These are phyloP conservation scores for Otocyon megalotis DNA, from an alignment of 2,113 vertebrate genomes.

Conservation along the genomic window DNA sequence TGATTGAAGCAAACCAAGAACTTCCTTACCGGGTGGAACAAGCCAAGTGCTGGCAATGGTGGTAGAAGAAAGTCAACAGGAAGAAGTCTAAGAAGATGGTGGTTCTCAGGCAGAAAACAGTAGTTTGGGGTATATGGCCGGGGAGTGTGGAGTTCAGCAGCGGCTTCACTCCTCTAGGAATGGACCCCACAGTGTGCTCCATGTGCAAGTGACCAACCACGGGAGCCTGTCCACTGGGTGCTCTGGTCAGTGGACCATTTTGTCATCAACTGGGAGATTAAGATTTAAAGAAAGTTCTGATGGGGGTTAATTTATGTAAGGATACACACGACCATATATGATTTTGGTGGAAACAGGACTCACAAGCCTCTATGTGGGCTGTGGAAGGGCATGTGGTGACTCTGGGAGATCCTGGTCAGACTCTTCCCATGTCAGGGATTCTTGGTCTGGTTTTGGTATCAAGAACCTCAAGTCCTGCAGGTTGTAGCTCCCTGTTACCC, in stretches of 20 bases:
- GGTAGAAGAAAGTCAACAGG: neutral
- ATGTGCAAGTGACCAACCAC: neutral
- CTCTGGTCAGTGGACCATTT: neutral
- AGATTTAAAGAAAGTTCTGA: neutral
- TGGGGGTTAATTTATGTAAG: neutral
- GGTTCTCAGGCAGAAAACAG: neutral
- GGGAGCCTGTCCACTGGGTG: neutral
- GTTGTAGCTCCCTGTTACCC: neutral
- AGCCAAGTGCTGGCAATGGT: too few relatives aligned
- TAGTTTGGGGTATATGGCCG: neutral
- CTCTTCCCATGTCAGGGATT: neutral
- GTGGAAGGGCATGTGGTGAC: neutral
- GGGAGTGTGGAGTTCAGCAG: neutral
- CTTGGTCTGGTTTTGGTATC: neutral
- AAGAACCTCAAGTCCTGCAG: neutral
- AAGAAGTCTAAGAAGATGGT: neutral
- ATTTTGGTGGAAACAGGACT: neutral
- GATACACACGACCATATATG: neutral
- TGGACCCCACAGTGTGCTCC: neutral
- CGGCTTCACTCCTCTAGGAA: neutral
- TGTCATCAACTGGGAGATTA: neutral
- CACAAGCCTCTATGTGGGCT: neutral
- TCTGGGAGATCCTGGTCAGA: neutral
- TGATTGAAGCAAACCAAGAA: neutral
- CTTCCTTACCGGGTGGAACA: neutral